Evolutionary conservation across 1,140 invertebrate genomes (phyloP), one percentile per base, ranked within the genome.

Genomic region (Drosophila saltans): DNA sequence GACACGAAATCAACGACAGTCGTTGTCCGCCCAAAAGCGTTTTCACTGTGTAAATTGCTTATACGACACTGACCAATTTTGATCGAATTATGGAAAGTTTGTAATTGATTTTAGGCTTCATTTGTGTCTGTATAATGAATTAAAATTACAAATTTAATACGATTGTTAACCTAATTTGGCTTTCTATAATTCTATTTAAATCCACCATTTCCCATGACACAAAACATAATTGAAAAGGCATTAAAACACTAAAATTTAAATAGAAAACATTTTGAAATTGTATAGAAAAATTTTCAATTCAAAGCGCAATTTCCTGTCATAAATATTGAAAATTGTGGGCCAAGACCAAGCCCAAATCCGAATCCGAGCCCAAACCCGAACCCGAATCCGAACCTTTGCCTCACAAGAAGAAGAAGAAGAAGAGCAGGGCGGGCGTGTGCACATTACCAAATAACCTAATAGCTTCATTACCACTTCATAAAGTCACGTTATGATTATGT

Each of bases 381-480:
- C 16, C 16, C 16, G 16, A 52, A 52, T 9, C 26, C 45, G 26
- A 26, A 26, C 45, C 45, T 24, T 24, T 11, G 45, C 45, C 45
- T 21, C 45, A 52, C 45, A 52, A 52, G 45, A 26, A 16, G 11
- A 43, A 16, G 41, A 11, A 48, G 43, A 28, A 57, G 1, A 61
- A 41, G 21, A 7, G 43, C 24, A 45, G 40, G 39, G 26, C 26
- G 40, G 4, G 21, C 45, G 45, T 7, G 30, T 36, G 43, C 70
- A 75, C 70, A 58, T 69, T 72, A 76, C 60, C 68, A 72, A 77
- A 52, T 52, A 75, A 66, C 57, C 84, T 88, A 88, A 88, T 88
- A 62, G 84, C 83, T 88, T 82, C 84, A 88, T 88, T 88, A 88
- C 83, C 83, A 88, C 83, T 88, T 89, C 83, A 88, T 88, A 88